These are phyloP conservation scores for Oreochromis niloticus DNA, from an alignment of 2,113 vertebrate genomes.

Conservation along the genomic window DNA sequence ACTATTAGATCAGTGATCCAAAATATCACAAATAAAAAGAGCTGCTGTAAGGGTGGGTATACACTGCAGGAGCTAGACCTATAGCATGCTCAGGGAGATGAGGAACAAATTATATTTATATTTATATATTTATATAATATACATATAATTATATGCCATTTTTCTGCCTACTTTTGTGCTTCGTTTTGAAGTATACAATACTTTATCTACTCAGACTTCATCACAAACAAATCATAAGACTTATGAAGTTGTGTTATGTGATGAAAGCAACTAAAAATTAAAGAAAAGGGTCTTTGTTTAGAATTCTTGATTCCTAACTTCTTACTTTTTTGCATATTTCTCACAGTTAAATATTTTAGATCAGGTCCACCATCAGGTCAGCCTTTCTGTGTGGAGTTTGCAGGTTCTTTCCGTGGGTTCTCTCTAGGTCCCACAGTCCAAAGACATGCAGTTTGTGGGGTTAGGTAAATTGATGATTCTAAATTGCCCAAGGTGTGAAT, in stretches of 20 bases:
- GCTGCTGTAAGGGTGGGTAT: not conserved
- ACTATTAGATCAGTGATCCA: not conserved
- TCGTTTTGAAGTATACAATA: not conserved
- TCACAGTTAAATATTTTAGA: not conserved
- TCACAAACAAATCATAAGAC: not conserved
- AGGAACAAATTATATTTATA: not conserved
- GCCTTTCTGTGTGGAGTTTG: not conserved
- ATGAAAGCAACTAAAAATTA: not conserved
- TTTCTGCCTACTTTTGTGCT: not conserved
- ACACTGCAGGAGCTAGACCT: not conserved
- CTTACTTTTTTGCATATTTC: not conserved
- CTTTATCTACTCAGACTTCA: not conserved
- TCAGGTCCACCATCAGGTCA: not conserved
- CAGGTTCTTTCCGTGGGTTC: not conserved
- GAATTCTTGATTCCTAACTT: not conserved
- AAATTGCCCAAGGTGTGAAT: not conserved
- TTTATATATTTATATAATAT: not conserved
- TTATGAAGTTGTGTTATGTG: not conserved
- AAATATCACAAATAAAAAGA: not conserved
- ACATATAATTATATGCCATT: not conserved
- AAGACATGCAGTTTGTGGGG: not conserved
- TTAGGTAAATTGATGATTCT: not conserved
- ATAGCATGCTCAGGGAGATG: not conserved
- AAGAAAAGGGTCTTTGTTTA: not conserved
- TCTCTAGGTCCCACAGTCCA: not conserved